These are phyloP conservation scores for Aphodius granarius DNA, from an alignment of 2,888 invertebrate species.

Conservation along the genomic window DNA sequence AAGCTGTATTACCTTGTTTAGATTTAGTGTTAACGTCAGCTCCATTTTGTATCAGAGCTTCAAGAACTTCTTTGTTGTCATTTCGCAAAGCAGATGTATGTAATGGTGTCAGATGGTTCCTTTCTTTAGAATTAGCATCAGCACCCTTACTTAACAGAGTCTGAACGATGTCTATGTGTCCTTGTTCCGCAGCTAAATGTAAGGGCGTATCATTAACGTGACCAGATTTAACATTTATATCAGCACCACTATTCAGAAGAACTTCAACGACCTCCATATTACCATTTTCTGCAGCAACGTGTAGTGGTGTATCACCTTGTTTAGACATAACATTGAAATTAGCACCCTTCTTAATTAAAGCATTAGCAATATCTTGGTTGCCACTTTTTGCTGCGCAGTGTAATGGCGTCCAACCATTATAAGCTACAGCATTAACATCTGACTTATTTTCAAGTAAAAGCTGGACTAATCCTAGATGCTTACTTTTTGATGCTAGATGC, in stretches of 20 bases:
- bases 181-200: background rate
- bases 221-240: background rate
- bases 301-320: background rate
- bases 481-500: slow-evolving; percentile 15
- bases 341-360: background rate
- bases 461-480: slow-evolving; percentile 24
- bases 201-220: background rate
- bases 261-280: background rate
- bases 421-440: slow-evolving; percentile 22
- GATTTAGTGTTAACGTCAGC: background rate
- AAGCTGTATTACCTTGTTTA: slow-evolving; percentile 10
- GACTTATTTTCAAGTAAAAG: slow-evolving; percentile 26
- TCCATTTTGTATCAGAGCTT: too few relatives aligned
- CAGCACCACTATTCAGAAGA: background rate
- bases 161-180: background rate
- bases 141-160: background rate
- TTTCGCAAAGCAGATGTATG: too few relatives aligned
- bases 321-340: background rate
- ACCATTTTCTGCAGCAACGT: background rate
- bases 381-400: background rate
- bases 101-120: too few relatives aligned
- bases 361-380: background rate
- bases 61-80: too few relatives aligned
- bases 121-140: too few relatives aligned
- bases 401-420: background rate